A percentile compares a stretch with the other conserved stretches of the same genome.
Evolutionary conservation across 2,888 invertebrate species (phyloP).

Genomic region (Helleia helle): DNA sequence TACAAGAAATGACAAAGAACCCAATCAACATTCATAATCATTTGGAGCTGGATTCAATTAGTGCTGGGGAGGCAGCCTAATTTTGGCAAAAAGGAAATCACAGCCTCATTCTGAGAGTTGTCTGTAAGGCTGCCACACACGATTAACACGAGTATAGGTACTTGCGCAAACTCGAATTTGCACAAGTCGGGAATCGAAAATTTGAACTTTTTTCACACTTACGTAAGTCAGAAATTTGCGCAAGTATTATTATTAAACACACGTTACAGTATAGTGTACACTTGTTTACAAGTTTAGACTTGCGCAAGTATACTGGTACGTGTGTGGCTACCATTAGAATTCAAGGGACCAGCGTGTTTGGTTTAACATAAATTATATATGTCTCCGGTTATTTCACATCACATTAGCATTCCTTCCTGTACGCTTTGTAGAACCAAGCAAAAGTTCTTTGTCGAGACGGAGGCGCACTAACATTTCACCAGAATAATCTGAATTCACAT

Average conservation of each 20-base stretch:
- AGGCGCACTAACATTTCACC: conserved; percentile 1
- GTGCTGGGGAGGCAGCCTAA: conserved; percentile 19
- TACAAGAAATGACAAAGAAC: conserved; percentile 17
- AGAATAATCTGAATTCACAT: neutral
- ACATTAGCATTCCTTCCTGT: conserved; percentile 21
- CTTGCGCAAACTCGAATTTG: too few species aligned
- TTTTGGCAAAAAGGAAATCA: conserved; percentile 20
- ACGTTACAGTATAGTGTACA: too few species aligned
- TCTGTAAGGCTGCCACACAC: too few species aligned
- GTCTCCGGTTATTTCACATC: conserved; percentile 17
- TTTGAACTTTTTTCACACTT: too few species aligned
- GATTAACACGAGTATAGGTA: too few species aligned
- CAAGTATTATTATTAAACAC: too few species aligned
- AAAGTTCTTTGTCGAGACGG: conserved; percentile 9
- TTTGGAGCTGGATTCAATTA: conserved; percentile 20
- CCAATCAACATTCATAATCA: conserved; percentile 19
- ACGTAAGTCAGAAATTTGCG: too few species aligned
- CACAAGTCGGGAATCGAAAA: too few species aligned
- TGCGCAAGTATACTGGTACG: too few species aligned
- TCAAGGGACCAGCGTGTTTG: conserved; percentile 19
- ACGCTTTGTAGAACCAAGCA: conserved; percentile 9
- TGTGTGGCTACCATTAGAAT: too few species aligned
- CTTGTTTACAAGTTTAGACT: too few species aligned
- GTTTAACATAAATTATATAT: conserved; percentile 17
- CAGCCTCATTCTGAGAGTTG: conserved; percentile 20